Evolutionary conservation across 2,888 invertebrate genomes (phyloP), one percentile per base, ranked within the genome.

Genomic region (Galerucella pusilla): DNA sequence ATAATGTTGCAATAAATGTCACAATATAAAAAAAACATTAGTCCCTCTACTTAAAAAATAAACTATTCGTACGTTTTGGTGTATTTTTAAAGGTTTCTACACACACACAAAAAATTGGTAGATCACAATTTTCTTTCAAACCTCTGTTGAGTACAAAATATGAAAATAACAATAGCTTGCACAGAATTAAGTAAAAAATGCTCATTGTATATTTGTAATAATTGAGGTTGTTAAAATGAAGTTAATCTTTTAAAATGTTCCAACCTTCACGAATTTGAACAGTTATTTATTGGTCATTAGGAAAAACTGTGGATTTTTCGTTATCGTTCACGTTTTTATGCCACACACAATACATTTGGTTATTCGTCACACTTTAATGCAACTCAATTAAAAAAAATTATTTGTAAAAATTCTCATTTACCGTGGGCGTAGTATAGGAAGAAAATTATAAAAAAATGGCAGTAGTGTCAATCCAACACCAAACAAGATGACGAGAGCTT

Each of bases 31-130:
- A 71, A 71, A 71, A 65, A 71, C 35, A 65, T 65, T 72, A 72
- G 35, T 60, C 59, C 28, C 14, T 25, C 52, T 72, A 72, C 72
- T 60, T 72, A 65, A 71, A 57, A 72, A 66, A 66, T 72, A 72
- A 72, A 16, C 67, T 66, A 72, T 52, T 71, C 65, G 57, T 71
- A 71, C 64, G 59, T 71, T 71, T 72, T 72, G 72, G 72, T 67
- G 67, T 72, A 66, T 65, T 65, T 71, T 65, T 45, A 35, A 52
- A 71, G 71, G 72, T 72, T 72, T 60, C 54, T 72, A 69, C 11
- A 49, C 10, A 71, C 35, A 35, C 35, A 35, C 35, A 35, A 64
- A 61, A 52, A 52, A 71, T 71, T 66, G 71, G 67, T 59, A n/a
- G 49, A 72, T 72, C 66, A 72, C 72, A 72, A 71, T 71, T 72